phyloP scores from a whole-genome alignment of 2,888 invertebrate genomes.

The Antheraea yamamai region DNA sequence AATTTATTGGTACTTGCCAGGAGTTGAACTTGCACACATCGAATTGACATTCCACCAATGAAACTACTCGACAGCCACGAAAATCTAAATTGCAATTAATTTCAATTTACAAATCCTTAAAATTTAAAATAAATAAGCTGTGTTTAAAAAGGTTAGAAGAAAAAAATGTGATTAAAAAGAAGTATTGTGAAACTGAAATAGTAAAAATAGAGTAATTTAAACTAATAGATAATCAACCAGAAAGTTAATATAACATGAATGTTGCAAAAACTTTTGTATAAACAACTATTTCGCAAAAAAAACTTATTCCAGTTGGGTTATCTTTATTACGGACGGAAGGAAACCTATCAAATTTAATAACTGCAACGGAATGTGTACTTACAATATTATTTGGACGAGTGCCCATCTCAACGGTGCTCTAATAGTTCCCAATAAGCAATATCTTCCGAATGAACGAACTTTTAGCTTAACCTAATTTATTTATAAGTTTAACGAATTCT shows the following conservation, averaged over 20 bases:
- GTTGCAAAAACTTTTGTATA: conserved; percentile 19
- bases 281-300: conserved; percentile 26
- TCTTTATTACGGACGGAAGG: conserved; percentile 32
- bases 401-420: conserved; percentile 45
- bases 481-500: conserved; percentile 42
- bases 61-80: no score
- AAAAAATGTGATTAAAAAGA: no score
- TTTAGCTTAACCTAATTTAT: conserved; percentile 50
- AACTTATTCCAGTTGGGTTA: conserved; percentile 26
- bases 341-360: conserved; percentile 34
- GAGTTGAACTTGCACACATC: no score
- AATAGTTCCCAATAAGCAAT: conserved; percentile 69
- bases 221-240: not conserved
- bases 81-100: no score
- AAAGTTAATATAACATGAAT: not conserved
- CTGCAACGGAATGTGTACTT: conserved; percentile 36
- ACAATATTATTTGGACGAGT: conserved; percentile 47
- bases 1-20: no score
- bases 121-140: no score
- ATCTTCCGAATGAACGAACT: conserved; percentile 54
- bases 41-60: no score
- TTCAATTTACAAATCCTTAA: no score
- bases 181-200: not conserved
- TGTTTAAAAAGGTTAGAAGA: no score
- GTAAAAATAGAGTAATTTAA: not conserved